Conservation (phyloP, 2,888 invertebrate genomes). For the Drosophila ochracea region DNA sequence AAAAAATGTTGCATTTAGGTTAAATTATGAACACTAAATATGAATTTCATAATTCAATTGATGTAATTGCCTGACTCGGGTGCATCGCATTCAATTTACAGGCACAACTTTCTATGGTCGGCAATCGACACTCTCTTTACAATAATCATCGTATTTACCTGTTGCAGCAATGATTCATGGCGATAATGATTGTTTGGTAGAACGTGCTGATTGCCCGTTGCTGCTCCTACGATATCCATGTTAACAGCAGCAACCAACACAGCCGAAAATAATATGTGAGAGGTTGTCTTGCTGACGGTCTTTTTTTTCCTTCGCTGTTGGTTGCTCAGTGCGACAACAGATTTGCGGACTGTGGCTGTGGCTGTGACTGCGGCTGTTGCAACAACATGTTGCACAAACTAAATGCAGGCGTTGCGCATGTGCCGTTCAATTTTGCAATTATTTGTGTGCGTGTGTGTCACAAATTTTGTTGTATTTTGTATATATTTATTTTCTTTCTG, state of each 20-base stretch:
- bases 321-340: conserved; percentile 42
- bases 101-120: conserved; percentile 18
- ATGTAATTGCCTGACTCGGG: neutral
- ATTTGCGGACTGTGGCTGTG: conserved; percentile 18
- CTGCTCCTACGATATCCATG: conserved; percentile 84
- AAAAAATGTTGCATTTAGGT: neutral
- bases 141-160: conserved; percentile 77
- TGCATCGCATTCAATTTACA: conserved; percentile 20
- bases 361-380: conserved; percentile 1
- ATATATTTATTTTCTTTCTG: neutral
- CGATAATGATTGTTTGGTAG: conserved; percentile 85
- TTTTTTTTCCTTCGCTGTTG: conserved; percentile 21
- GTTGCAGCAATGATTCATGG: conserved; percentile 82
- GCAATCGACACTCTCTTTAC: conserved; percentile 42
- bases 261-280: conserved; percentile 40
- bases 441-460: conserved; percentile 22
- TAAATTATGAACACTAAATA: neutral
- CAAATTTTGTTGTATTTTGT: neutral
- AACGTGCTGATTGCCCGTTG: conserved; percentile 83
- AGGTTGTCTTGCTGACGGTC: conserved; percentile 19
- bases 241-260: conserved; percentile 44
- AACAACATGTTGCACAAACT: conserved; percentile 72
- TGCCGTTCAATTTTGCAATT: conserved; percentile 37
- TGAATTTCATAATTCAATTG: neutral
- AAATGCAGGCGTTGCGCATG: conserved; percentile 57